phyloP scores from a whole-genome alignment of 2,797 vertebrate species.

The Chiloscyllium punctatum region DNA sequence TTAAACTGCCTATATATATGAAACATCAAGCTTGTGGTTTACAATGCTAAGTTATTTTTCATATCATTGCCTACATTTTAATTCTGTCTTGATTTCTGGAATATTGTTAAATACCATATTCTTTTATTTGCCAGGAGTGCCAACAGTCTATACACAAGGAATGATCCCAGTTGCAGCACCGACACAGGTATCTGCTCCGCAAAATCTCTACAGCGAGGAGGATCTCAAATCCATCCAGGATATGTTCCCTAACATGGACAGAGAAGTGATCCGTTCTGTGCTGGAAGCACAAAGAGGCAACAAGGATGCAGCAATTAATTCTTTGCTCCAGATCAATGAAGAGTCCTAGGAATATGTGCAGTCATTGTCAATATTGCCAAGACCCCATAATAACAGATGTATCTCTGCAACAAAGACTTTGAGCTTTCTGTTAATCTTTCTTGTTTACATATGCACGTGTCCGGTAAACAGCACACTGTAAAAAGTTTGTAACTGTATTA shows the following conservation, averaged over 20 bases:
- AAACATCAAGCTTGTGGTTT: not conserved
- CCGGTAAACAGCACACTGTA: constrained; percentile 26
- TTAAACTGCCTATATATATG: not conserved
- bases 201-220: constrained; percentile 69
- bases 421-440: constrained; percentile 22
- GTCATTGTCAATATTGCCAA: constrained; percentile 17
- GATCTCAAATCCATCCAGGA: constrained; percentile 89
- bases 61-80: not conserved
- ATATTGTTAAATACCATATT: constrained; percentile 17
- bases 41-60: not conserved
- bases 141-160: constrained; percentile 81
- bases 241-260: constrained; percentile 95
- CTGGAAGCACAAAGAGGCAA: constrained; percentile 87
- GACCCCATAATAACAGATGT: not conserved
- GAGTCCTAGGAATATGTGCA: constrained; percentile 67
- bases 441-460: constrained; percentile 33
- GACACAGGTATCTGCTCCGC: constrained; percentile 58
- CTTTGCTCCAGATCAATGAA: constrained; percentile 89
- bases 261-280: constrained; percentile 86
- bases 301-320: constrained; percentile 90
- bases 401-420: constrained; percentile 36
- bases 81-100: not conserved
- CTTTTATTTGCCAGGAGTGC: constrained; percentile 64
- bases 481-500: constrained; percentile 37
- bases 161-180: constrained; percentile 77